Evolutionary conservation across 2,113 vertebrate species (phyloP).

Genomic region (Vanacampus margaritifer): DNA sequence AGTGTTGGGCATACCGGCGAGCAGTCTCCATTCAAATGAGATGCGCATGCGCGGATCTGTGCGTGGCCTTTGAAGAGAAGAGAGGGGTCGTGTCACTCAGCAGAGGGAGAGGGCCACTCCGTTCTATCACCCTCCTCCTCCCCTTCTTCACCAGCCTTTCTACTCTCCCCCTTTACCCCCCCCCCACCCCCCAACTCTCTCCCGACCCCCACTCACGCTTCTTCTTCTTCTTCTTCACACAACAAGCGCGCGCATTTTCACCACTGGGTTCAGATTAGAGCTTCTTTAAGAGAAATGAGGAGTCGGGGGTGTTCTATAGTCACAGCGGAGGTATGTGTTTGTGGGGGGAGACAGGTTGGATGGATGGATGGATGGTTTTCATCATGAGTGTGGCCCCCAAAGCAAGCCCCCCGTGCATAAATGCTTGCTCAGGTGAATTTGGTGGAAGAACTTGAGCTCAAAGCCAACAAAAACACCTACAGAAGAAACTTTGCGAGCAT

Average conservation of each 20-base stretch:
- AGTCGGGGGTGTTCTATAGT: conserved; percentile 59
- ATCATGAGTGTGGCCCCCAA: no score
- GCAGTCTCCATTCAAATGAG: conserved; percentile 71
- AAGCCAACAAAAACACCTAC: background rate
- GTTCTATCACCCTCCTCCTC: conserved; percentile 43
- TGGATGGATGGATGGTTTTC: conserved; percentile 1
- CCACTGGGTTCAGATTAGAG: conserved; percentile 70
- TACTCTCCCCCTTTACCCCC: conserved; percentile 20
- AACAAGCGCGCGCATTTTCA: conserved; percentile 50
- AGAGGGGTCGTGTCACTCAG: conserved; percentile 80
- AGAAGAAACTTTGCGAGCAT: background rate
- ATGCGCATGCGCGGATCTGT: conserved; percentile 69
- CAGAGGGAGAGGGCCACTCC: conserved; percentile 69
- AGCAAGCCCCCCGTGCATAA: no score
- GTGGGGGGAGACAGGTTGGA: conserved; percentile 21
- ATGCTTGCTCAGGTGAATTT: background rate
- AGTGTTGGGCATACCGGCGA: conserved; percentile 41
- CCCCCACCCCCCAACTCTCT: conserved; percentile 31
- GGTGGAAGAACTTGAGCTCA: background rate
- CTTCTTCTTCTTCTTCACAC: conserved; percentile 39
- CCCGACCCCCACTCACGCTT: conserved; percentile 60
- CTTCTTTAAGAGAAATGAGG: conserved; percentile 53
- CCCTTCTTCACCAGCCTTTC: conserved; percentile 37
- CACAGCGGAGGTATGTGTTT: conserved; percentile 64
- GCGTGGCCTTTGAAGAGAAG: conserved; percentile 76